Base-by-base conservation (phyloP, 2,113 vertebrate genomes). In the Psilopogon haemacephalus region DNA sequence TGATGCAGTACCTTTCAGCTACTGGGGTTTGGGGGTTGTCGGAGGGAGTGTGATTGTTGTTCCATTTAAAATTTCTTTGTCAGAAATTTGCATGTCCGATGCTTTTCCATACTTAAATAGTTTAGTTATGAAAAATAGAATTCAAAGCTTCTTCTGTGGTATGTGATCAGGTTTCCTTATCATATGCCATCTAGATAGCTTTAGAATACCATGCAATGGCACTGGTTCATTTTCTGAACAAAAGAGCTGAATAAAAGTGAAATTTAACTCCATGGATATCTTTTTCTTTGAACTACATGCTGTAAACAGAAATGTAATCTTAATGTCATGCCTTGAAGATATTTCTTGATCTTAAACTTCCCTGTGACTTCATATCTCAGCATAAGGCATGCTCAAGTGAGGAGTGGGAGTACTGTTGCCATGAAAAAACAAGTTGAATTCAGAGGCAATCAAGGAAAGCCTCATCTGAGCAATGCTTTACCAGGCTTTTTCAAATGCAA, bases 331-430 rank as follows among this genome's bases (percentile, higher is more conserved):
- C 7, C 13, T 14, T 12, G 4, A 37, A 75, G 10, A 2, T 27
- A 11, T 26, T 55, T 64, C 32, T 64, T 84, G 19, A 30, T 64
- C 38, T 84, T 65, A 28, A 56, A 18, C 55, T 32, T 30, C 4
- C 18, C 26, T 8, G 5, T 30, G 28, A 27, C 5, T 9, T 63
- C 0, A 0, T 32, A 3, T 42, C 12, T 60, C 40, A 6, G 63
- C 12, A 12, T 11, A 15, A 6, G 5, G 13, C 3, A 7, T 63
- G 13, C 24, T 33, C 6, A 21, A 23, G 17, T 8, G 37, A 75
- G 28, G 37, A 52, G 27, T 7, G 17, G 50, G 42, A 32, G 10
- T 35, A 23, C 24, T 54, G 42, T 24, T 52, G 37, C 56, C 4
- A 6, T 35, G n/a, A 8, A 58, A 74, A 56, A 73, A 14, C 11